Conservation (phyloP, 2,113 vertebrate genomes). For the Asarcornis scutulata region DNA sequence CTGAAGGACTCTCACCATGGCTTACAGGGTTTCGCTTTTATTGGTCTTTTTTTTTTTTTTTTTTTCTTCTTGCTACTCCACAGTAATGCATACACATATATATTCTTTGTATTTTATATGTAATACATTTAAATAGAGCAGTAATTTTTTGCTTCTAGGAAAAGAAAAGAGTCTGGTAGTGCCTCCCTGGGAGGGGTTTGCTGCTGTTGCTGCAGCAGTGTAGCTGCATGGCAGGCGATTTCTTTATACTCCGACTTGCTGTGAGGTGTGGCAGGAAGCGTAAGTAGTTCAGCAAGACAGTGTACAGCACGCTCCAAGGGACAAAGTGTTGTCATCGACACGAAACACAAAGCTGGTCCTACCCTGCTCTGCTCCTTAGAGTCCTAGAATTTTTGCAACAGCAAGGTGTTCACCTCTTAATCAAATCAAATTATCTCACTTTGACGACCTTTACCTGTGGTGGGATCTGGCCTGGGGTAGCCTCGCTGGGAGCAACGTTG, state of each 20-base stretch:
- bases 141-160: background rate
- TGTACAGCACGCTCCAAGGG: fast-evolving
- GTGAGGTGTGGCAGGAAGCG: background rate
- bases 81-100: background rate
- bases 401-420: background rate
- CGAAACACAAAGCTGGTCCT: fast-evolving
- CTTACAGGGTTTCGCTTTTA: background rate
- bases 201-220: fast-evolving
- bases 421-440: background rate
- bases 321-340: background rate
- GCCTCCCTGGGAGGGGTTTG: background rate
- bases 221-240: fast-evolving
- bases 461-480: background rate
- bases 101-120: background rate
- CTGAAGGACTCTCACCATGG: background rate
- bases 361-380: background rate
- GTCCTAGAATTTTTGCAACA: background rate
- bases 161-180: background rate
- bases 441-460: background rate
- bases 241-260: background rate
- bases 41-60: background rate
- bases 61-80: background rate
- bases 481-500: background rate
- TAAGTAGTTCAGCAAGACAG: background rate
- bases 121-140: background rate